Percentiles rank a stretch among this genome's conserved stretches.
Evolutionary conservation across 2,888 invertebrate species (phyloP).

Genomic region (Cordylochernes scorpioides): DNA sequence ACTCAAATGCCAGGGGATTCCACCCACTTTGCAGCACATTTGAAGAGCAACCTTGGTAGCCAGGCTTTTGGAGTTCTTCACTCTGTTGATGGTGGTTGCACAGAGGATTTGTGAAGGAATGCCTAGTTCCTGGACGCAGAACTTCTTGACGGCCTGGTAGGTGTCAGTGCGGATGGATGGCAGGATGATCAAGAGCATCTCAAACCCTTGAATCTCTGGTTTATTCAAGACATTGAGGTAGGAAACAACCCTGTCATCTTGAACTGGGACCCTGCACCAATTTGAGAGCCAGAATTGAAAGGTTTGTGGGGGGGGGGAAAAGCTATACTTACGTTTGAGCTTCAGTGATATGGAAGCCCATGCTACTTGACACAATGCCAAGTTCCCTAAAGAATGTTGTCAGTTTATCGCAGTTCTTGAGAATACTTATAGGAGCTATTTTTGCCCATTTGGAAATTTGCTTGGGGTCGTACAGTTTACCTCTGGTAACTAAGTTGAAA

Average conservation of each 20-base stretch:
- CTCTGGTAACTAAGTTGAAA: no score
- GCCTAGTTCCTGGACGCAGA: conserved; percentile 44
- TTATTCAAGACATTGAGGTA: conserved; percentile 34
- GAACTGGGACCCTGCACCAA: conserved; percentile 16
- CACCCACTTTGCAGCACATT: conserved; percentile 72
- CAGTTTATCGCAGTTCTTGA: no score
- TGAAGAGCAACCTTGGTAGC: conserved; percentile 79
- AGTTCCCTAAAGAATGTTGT: no score
- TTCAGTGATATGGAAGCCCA: no score
- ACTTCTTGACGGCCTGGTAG: conserved; percentile 69
- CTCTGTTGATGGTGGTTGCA: conserved; percentile 31
- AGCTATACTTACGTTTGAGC: no score
- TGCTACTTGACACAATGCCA: no score
- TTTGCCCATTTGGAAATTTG: no score
- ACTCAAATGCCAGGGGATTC: conserved; percentile 54
- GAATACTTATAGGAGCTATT: no score
- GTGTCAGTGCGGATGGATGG: conserved; percentile 39
- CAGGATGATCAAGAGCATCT: conserved; percentile 30
- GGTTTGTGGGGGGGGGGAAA: no score
- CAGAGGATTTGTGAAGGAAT: conserved; percentile 27
- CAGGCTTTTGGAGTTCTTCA: conserved; percentile 37
- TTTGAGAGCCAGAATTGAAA: no score
- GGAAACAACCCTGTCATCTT: conserved; percentile 32
- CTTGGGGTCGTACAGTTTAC: no score
- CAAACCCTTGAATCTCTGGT: no score